Percentiles rank a stretch among this genome's conserved stretches.
Conservation (phyloP, 2,113 vertebrate genomes). For the Centropus bengalensis region DNA sequence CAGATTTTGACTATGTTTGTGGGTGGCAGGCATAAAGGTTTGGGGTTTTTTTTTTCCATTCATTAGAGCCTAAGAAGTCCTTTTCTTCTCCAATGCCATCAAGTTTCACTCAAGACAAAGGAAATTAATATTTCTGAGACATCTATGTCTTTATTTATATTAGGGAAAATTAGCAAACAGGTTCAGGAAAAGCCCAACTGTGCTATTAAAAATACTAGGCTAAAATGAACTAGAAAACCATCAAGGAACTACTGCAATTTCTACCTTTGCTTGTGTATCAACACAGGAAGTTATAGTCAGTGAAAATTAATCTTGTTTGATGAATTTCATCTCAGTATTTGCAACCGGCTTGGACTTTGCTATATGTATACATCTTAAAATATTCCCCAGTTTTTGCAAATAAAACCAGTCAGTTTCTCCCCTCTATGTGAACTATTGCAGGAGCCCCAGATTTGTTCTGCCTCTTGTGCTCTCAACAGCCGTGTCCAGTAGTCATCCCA, state of each 20-base stretch:
- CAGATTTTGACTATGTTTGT: background rate
- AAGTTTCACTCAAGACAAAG: background rate
- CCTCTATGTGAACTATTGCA: background rate
- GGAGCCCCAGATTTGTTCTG: background rate
- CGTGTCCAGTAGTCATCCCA: background rate
- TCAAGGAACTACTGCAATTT: background rate
- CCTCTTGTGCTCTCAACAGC: background rate
- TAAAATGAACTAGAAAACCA: background rate
- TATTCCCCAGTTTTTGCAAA: background rate
- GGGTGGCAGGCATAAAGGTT: background rate
- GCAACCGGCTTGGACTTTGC: background rate
- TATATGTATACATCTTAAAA: background rate
- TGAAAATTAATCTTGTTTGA: background rate
- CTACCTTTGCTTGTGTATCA: background rate
- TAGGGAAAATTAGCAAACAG: background rate
- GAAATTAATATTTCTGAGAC: background rate
- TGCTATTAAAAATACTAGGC: background rate
- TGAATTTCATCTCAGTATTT: background rate
- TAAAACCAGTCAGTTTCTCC: background rate
- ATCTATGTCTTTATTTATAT: background rate
- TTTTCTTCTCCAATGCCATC: background rate
- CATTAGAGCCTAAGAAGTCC: background rate
- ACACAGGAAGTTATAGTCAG: background rate
- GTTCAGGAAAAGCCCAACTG: background rate
- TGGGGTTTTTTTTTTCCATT: fast-evolving